phyloP scores from a whole-genome alignment of 2,888 invertebrate species.

The Copidosoma aretas region DNA sequence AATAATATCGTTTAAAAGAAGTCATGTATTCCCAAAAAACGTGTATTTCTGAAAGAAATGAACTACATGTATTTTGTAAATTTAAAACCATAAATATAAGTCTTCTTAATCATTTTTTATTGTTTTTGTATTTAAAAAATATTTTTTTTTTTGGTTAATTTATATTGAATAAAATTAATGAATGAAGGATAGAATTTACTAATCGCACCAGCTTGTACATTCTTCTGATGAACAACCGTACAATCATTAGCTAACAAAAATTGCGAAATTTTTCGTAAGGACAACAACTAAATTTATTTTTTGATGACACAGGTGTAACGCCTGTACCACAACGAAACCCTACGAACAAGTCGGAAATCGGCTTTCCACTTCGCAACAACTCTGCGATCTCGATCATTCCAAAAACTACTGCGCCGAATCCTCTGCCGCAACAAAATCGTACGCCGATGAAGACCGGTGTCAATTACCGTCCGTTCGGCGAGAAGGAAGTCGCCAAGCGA shows the following conservation, averaged over 20 bases:
- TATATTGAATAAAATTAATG: too few relatives aligned
- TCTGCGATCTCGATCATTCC: constrained; percentile 63
- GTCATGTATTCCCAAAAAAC: too few relatives aligned
- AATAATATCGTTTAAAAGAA: neutral
- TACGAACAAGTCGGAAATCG: constrained; percentile 50
- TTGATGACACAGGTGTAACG: neutral
- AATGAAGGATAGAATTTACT: too few relatives aligned
- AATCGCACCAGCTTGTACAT: too few relatives aligned
- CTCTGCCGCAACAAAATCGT: constrained; percentile 44
- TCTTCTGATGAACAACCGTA: too few relatives aligned
- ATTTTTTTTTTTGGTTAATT: neutral
- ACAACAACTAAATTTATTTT: neutral
- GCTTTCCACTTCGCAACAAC: constrained; percentile 60
- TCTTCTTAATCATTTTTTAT: constrained; percentile 5
- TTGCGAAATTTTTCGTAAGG: too few relatives aligned
- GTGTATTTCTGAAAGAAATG: neutral
- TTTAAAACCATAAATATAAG: too few relatives aligned
- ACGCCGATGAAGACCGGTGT: constrained; percentile 46
- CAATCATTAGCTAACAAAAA: too few relatives aligned
- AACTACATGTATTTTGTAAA: too few relatives aligned
- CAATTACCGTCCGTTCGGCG: constrained; percentile 56
- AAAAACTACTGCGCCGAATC: constrained; percentile 49
- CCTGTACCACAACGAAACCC: constrained; percentile 19
- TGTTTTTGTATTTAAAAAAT: neutral
- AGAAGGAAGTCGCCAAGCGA: constrained; percentile 55